Base-by-base conservation (phyloP, 2,797 vertebrate genomes). In the Bradypodion ventrale region DNA sequence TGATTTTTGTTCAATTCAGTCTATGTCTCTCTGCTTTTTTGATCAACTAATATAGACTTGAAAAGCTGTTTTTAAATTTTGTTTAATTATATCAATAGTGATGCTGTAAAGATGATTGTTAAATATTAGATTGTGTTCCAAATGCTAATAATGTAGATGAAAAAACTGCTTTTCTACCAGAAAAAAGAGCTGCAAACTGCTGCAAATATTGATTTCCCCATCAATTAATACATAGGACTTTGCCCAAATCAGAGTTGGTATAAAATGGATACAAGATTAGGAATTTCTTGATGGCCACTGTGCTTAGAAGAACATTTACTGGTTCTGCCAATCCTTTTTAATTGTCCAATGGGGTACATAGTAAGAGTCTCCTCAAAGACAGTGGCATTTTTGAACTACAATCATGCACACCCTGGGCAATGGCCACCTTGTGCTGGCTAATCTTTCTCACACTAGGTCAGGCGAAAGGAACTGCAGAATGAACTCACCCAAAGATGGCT, bases 1-100 rank as follows among this genome's bases (percentile, higher is more conserved):
- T 90, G 60, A 80, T 68, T 73, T 89, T 85, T 87, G 85, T 78
- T 87, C 0, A 0, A 77, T 78, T 83, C 87, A 88, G 84, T 85
- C 80, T 66, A 0, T 46, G 10, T 56, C 52, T 56, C 52, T 56
- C 52, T 56, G 52, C 52, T 21, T 56, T 56, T 56, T 56, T 21
- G n/a, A 5, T 52, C 2, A 56, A 56, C 52, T 56, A 21, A 15
- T 56, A 56, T 16, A 56, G 52, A 56, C 52, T 23, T 56, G 16
- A 15, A 56, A 56, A 56, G 21, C 21, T 46, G 8, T 27, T 49
- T n/a, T 21, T 27, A 49, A 29, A 73, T 25, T 25, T 73, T 6
- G 15, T 74, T 74, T 46, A 74, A 74, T 74, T 29, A n/a, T 46
- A 49, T n/a, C 49, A 46, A 74, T 19, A n/a, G 27, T 7, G 46